Evolutionary conservation across 2,113 vertebrate species (phyloP).

Genomic region (Poeciliopsis prolifica): DNA sequence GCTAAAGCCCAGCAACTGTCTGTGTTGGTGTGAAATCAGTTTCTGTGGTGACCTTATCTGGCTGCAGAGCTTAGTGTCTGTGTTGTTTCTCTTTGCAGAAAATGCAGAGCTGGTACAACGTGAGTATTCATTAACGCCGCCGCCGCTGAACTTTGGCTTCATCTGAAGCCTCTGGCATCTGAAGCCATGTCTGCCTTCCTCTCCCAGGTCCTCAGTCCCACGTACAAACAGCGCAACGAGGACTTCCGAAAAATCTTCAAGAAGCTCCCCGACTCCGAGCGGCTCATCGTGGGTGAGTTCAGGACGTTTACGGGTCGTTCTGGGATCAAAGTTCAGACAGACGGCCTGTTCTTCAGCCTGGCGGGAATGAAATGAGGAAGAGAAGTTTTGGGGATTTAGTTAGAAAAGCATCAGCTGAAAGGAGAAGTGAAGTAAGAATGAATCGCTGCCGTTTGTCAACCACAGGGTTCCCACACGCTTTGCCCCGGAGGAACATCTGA

Average conservation of each 20-base stretch:
- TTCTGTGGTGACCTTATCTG: neutral
- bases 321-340: too few species aligned
- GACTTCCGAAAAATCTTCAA: slow-evolving; percentile 92
- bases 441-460: neutral
- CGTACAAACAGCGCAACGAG: slow-evolving; percentile 91
- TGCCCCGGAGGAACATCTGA: neutral
- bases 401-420: too few species aligned
- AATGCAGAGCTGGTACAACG: slow-evolving; percentile 96
- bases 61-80: neutral
- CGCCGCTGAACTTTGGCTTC: neutral
- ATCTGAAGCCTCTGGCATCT: neutral
- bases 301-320: neutral
- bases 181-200: neutral
- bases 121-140: slow-evolving; percentile 77
- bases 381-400: too few species aligned
- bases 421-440: too few species aligned
- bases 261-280: slow-evolving; percentile 88
- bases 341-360: too few species aligned
- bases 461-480: too few species aligned
- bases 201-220: slow-evolving; percentile 88
- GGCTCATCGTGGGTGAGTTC: slow-evolving; percentile 89
- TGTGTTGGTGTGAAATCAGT: neutral
- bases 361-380: neutral
- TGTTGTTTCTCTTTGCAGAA: slow-evolving; percentile 83
- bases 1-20: too few species aligned